These are phyloP conservation scores for Venusia cambrica DNA, from an alignment of 2,888 invertebrate genomes.

Conservation along the genomic window DNA sequence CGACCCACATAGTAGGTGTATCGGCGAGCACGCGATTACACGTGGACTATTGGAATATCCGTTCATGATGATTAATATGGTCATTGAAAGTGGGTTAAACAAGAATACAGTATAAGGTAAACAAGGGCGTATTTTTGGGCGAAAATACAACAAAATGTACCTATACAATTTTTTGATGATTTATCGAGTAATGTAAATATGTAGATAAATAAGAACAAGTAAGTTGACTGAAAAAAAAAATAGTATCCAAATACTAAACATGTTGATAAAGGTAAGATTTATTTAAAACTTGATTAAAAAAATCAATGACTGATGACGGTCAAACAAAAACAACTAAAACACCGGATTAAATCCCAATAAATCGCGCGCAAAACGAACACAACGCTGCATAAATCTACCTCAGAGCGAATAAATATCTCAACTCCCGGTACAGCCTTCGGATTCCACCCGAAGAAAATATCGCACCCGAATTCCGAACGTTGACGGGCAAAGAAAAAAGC, in stretches of 20 bases:
- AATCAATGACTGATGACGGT: conserved; percentile 18
- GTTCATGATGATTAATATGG: conserved; percentile 27
- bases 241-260: too few species aligned
- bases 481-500: conserved; percentile 57
- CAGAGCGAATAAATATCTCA: conserved; percentile 66
- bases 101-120: too few species aligned
- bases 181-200: too few species aligned
- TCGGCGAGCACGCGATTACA: conserved; percentile 55
- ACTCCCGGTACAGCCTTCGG: conserved; percentile 67
- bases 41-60: conserved; percentile 19
- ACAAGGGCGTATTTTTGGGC: too few species aligned
- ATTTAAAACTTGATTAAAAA: conserved; percentile 2
- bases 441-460: conserved; percentile 76
- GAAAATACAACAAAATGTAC: too few species aligned
- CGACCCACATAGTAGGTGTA: conserved; percentile 35
- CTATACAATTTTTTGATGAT: too few species aligned
- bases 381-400: conserved; percentile 57
- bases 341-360: conserved; percentile 58
- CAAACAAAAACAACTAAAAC: conserved; percentile 22
- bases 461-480: conserved; percentile 76
- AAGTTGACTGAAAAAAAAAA: too few species aligned
- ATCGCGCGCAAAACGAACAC: conserved; percentile 48
- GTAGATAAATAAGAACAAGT: too few species aligned
- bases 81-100: conserved; percentile 11
- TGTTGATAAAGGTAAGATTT: conserved; percentile 5